Evolutionary conservation across 2,113 vertebrate genomes (phyloP), one percentile per base, ranked within the genome.

Genomic region (Heloderma charlesbogerti): DNA sequence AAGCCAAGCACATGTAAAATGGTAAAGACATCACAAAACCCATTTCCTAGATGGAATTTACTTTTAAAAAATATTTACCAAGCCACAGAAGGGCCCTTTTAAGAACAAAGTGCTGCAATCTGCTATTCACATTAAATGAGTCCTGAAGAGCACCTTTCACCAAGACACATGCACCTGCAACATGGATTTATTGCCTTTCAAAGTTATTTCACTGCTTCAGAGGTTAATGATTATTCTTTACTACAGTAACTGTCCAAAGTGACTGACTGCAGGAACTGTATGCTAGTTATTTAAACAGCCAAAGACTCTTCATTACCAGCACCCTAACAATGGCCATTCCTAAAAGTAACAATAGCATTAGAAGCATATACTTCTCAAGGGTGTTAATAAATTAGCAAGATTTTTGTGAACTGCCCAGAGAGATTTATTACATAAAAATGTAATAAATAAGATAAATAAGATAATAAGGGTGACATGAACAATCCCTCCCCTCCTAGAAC

Each of bases 171-270:
- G 74, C 90, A 95, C 90, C 91, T 94, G 93, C 90, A 90, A 94
- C 88, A 91, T 16, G 87, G 90, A 92, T 87, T 3, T 45, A 80
- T 86, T 93, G 94, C 90, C 92, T 84, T 90, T 90, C 90, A 74
- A 91, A 95, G 92, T 25, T 87, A 91, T 75, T 88, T 66, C 37
- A 60, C 91, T 93, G 78, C 43, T 93, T 92, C 93, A 93, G 75
- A 1, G 4, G 45, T 94, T 94, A 95, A 94, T 95, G 91, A 92
- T 0, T 8, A 86, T 20, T 78, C 90, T 81, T 85, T 67, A 1
- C 66, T 16, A 78, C 91, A 86, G 22, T 37, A 9, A 60, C 66
- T 71, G 89, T 25, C 89, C 89, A 63, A 80, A 88, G 25, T 1
- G 71, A 20, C 29, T 1, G 57, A 54, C 15, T 84, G 0, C 78